Percentiles rank a stretch among this genome's conserved stretches.
Conservation (phyloP, 64 coral and sea anemone genomes). For the Astreopora myriophthalma region DNA sequence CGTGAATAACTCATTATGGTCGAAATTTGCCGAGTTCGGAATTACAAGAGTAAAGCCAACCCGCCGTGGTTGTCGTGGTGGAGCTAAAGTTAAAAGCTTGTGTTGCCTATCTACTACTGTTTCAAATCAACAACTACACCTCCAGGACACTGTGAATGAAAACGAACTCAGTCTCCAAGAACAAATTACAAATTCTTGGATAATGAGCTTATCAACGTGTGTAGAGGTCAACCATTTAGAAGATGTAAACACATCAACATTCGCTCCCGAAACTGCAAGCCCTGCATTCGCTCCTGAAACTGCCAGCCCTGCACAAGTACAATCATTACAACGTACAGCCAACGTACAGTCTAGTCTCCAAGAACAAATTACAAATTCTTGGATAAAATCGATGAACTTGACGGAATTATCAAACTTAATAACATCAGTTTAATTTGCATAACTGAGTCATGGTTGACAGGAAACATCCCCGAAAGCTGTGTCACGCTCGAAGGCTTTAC, state of each 20-base stretch:
- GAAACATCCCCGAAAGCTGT: neutral
- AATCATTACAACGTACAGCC: neutral
- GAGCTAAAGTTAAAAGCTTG: slow-evolving; percentile 17
- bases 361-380: neutral
- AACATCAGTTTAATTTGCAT: neutral
- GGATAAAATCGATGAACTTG: neutral
- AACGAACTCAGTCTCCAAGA: neutral
- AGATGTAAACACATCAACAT: neutral
- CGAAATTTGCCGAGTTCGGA: slow-evolving; percentile 2
- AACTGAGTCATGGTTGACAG: neutral
- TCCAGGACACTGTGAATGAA: neutral
- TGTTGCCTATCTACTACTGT: neutral
- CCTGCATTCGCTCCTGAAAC: neutral
- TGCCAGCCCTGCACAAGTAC: neutral
- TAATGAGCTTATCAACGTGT: neutral
- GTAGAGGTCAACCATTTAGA: neutral
- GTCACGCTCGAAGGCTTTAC: slow-evolving; percentile 10
- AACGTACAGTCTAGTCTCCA: neutral
- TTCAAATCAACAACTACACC: neutral
- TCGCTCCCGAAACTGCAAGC: neutral
- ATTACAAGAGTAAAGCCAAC: slow-evolving; percentile 28
- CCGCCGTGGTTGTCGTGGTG: slow-evolving; percentile 16
- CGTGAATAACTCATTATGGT: neutral
- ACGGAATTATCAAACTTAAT: neutral
- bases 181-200: neutral